Evolutionary conservation across 2,797 vertebrate species (phyloP), one percentile per base, ranked within the genome.

Genomic region (Periophthalmus magnuspinnatus): DNA sequence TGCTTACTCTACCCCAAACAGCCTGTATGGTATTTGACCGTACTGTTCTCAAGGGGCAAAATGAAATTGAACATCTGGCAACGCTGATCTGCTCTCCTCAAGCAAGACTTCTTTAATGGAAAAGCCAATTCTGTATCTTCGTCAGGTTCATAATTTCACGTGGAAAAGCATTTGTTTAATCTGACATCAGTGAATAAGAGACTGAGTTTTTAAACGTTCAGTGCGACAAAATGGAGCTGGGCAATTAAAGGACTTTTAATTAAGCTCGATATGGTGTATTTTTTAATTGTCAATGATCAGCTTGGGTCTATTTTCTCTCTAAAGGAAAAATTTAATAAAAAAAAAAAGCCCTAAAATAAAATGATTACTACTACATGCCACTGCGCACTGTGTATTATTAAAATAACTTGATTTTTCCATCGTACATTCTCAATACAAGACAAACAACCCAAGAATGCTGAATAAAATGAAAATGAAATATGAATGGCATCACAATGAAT

Each of bases 1-100:
- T 91, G 89, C 90, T 92, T 91, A 87, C 84, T 89, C 89, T 88
- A 87, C 91, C 90, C 85, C 88, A 90, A 87, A 92, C 86, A 88
- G 87, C 71, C 82, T 80, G 85, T 59, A 80, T 77, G 89, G 81
- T 86, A 91, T 90, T 88, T 83, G 76, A 80, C 85, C 81, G 72
- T 77, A 86, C 84, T 82, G 70, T 78, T 86, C 84, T 86, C 77
- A 56, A 77, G 83, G 85, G 81, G 83, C 87, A 91, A 89, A 90
- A 86, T 85, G 86, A 87, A 86, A 67, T 67, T 57, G 73, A 86
- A 91, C 89, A 91, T 91, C 89, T 91, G 90, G 89, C 83, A 84
- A 60, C 14, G 65, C 68, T 78, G 85, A 76, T 84, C 84, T 79
- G 82, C 73, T 81, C 72, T 83, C 74, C 83, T 41, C 66, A 61